phyloP scores from a whole-genome alignment of 2,797 vertebrate genomes.

The Sebastiscus tertius region DNA sequence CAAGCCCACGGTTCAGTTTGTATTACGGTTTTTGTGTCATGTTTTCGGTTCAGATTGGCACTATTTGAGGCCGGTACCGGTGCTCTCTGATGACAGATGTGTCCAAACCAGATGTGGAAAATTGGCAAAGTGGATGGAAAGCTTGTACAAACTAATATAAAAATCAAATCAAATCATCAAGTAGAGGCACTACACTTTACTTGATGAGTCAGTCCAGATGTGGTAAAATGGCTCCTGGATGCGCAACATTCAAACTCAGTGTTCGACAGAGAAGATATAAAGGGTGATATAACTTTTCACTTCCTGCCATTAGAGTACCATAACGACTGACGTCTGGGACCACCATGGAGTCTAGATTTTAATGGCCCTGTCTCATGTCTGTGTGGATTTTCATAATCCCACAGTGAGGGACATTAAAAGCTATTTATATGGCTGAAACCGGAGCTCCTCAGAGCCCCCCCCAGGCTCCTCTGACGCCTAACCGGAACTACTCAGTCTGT shows the following conservation, averaged over 20 bases:
- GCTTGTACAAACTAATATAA: too few species aligned
- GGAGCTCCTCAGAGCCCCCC: slow-evolving; percentile 11
- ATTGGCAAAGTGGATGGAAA: too few species aligned
- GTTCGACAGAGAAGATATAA: neutral
- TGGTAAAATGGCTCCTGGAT: too few species aligned
- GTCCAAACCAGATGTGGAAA: too few species aligned
- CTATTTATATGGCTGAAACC: slow-evolving; percentile 34
- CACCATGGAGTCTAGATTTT: slow-evolving; percentile 23
- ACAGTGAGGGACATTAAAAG: slow-evolving; percentile 12
- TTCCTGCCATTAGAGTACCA: neutral
- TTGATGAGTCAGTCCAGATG: too few species aligned
- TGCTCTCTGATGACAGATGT: too few species aligned
- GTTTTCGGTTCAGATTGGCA: too few species aligned
- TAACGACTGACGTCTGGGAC: neutral
- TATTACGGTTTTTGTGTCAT: too few species aligned
- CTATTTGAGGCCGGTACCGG: too few species aligned
- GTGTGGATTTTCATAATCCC: slow-evolving; percentile 20
- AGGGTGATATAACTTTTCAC: neutral
- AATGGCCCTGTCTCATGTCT: slow-evolving; percentile 24
- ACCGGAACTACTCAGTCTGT: slow-evolving; percentile 39
- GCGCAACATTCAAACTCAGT: neutral
- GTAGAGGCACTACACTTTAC: too few species aligned
- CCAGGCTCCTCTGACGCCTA: slow-evolving; percentile 14
- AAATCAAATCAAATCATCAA: too few species aligned
- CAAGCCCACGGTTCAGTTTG: too few species aligned